These are phyloP conservation scores for Polydesmus complanatus DNA, from an alignment of 2,888 invertebrate genomes.

Conservation along the genomic window DNA sequence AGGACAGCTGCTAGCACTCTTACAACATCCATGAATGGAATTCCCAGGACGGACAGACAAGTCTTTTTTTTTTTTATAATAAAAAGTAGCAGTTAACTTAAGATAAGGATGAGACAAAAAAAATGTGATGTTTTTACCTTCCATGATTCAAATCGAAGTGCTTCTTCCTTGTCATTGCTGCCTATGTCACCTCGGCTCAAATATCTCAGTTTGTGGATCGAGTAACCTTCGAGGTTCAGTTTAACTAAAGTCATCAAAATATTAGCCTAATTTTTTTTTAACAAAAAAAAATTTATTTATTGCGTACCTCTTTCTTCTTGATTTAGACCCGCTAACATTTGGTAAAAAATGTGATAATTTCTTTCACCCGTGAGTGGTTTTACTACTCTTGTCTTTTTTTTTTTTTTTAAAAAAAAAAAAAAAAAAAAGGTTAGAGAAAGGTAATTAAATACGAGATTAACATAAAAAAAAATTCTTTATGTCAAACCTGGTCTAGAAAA, in stretches of 20 bases:
- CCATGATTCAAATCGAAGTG: constrained; percentile 73
- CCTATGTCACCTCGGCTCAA: constrained; percentile 57
- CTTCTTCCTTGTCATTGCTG: constrained; percentile 58
- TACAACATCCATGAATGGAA: constrained; percentile 85
- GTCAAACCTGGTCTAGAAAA: constrained; percentile 54
- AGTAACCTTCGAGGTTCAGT: constrained; percentile 73
- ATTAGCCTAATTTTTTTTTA: no score
- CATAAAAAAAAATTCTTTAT: background rate
- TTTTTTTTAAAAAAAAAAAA: background rate
- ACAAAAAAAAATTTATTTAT: background rate
- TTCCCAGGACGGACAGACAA: constrained; percentile 53
- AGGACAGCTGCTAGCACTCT: constrained; percentile 79
- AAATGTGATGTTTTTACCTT: constrained; percentile 43
- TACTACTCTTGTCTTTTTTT: constrained; percentile 2
- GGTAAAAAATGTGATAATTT: constrained; percentile 94
- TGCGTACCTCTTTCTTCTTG: constrained; percentile 24
- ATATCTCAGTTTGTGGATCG: constrained; percentile 65
- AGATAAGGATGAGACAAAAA: background rate
- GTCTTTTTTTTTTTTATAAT: constrained; percentile 20
- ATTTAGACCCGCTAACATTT: constrained; percentile 78
- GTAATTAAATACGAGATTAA: background rate
- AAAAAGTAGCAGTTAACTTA: background rate
- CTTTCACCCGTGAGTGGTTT: constrained; percentile 64
- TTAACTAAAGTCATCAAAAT: constrained; percentile 47
- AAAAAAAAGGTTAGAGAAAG: background rate